Percentiles rank a stretch among this genome's conserved stretches.
Conservation (phyloP, 37 sponge, comb jelly and placozoan species). For the Beroe ovata region DNA sequence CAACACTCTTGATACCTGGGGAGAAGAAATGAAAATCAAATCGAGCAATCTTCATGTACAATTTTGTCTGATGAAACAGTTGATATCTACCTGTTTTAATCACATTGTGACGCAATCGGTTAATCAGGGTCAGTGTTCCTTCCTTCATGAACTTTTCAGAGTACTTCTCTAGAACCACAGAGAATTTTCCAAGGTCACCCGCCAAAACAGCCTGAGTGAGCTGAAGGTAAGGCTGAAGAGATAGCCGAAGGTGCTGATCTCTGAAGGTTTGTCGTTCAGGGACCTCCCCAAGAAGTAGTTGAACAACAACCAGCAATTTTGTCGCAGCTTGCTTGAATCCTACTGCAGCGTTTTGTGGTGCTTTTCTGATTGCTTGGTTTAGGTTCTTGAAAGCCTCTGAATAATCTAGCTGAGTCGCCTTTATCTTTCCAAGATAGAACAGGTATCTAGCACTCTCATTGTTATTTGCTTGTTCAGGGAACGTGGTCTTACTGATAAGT, state of each 20-base stretch:
- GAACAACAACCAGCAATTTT: slow-evolving; percentile 88
- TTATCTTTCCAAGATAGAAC: slow-evolving; percentile 90
- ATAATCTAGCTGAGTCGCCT: slow-evolving; percentile 91
- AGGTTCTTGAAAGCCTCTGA: slow-evolving; percentile 82
- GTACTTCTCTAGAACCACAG: slow-evolving; percentile 73
- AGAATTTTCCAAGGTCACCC: slow-evolving; percentile 87
- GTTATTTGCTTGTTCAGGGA: slow-evolving; percentile 90
- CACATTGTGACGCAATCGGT: slow-evolving; percentile 90
- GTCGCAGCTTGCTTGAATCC: slow-evolving; percentile 95
- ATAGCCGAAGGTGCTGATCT: slow-evolving; percentile 79
- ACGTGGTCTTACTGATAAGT: slow-evolving; percentile 84
- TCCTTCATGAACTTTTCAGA: slow-evolving; percentile 78
- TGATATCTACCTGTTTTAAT: slow-evolving; percentile 99
- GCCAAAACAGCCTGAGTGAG: slow-evolving; percentile 87
- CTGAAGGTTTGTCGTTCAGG: slow-evolving; percentile 88
- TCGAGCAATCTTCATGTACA: too few relatives aligned
- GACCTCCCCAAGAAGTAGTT: slow-evolving; percentile 92
- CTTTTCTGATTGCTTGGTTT: slow-evolving; percentile 90
- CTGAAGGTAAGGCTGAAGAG: slow-evolving; percentile 88
- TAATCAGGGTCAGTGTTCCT: slow-evolving; percentile 88
- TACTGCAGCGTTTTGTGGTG: slow-evolving; percentile 89
- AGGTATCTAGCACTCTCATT: slow-evolving; percentile 89
- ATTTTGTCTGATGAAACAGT: slow-evolving; percentile 67
- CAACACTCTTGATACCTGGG: slow-evolving; percentile 63
- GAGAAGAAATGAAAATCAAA: background rate